These are phyloP conservation scores for Meloidogyne floridensis DNA, from an alignment of 1,140 invertebrate species.

Conservation along the genomic window DNA sequence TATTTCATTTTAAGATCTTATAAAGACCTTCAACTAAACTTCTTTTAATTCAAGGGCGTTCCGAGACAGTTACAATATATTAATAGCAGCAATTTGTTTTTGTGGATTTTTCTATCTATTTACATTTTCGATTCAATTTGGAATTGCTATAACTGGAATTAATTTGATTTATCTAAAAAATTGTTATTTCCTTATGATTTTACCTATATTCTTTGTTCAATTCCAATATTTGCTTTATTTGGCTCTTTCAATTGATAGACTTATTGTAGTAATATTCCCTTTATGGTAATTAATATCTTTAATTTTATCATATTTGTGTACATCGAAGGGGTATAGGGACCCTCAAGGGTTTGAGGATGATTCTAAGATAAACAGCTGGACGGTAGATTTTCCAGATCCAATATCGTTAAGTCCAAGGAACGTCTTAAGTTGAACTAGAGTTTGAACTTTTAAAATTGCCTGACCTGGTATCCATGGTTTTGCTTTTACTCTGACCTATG, in stretches of 20 bases:
- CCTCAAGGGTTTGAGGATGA: no score
- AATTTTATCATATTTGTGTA: no score
- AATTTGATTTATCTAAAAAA: background rate
- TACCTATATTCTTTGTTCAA: background rate
- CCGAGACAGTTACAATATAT: background rate
- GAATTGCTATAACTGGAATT: background rate
- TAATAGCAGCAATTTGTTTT: background rate
- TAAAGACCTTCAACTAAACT: no score
- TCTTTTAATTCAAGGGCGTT: background rate
- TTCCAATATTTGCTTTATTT: background rate
- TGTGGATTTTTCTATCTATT: background rate
- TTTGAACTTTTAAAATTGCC: no score
- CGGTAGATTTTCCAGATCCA: no score
- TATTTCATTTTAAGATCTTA: no score
- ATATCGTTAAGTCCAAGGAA: no score
- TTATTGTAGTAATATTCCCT: background rate
- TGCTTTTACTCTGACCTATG: no score
- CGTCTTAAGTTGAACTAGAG: no score
- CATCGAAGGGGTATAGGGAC: no score
- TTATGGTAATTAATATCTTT: background rate
- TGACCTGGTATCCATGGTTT: no score
- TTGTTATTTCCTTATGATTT: background rate
- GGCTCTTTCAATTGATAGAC: background rate
- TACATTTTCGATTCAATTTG: background rate
- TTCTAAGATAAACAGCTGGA: no score